A percentile compares a stretch with the other conserved stretches of the same genome.
These are phyloP conservation scores for Scartelaos histophorus DNA, from an alignment of 2,113 vertebrate genomes.

Conservation along the genomic window DNA sequence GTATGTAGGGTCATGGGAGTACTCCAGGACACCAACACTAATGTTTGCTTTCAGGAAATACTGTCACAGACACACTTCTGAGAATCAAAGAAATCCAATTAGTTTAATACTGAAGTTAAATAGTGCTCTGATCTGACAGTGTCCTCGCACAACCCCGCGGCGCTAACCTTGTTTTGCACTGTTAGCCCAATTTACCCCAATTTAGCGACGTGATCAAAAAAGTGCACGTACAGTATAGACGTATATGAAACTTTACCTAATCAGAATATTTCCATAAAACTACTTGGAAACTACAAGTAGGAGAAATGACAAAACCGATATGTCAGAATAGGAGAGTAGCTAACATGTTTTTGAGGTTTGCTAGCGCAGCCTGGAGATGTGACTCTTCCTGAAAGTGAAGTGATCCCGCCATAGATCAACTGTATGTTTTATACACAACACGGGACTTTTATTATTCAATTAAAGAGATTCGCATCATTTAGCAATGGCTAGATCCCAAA, in stretches of 20 bases:
- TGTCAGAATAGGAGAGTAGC: neutral
- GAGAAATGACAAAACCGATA: neutral
- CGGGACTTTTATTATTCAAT: neutral
- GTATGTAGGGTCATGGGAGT: conserved; percentile 57
- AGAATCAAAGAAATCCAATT: conserved; percentile 69
- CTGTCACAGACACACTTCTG: conserved; percentile 50
- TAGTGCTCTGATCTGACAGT: conserved; percentile 36
- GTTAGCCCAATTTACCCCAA: neutral
- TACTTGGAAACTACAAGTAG: neutral
- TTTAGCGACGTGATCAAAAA: conserved; percentile 4
- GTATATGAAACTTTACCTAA: neutral
- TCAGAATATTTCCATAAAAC: conserved; percentile 17
- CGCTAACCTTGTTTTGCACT: conserved; percentile 26
- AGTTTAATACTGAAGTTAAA: conserved; percentile 50
- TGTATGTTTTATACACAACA: neutral
- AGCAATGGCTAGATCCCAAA: neutral
- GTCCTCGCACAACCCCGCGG: conserved; percentile 44
- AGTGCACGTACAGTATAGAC: conserved; percentile 1
- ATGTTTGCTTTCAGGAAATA: conserved; percentile 49
- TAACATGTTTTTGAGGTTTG: neutral
- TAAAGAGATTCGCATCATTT: neutral
- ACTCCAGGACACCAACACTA: conserved; percentile 47
- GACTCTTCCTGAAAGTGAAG: neutral
- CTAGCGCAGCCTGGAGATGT: neutral
- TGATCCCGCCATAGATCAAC: neutral